These are phyloP conservation scores for Lathamus discolor DNA, from an alignment of 2,113 vertebrate species.

Conservation along the genomic window DNA sequence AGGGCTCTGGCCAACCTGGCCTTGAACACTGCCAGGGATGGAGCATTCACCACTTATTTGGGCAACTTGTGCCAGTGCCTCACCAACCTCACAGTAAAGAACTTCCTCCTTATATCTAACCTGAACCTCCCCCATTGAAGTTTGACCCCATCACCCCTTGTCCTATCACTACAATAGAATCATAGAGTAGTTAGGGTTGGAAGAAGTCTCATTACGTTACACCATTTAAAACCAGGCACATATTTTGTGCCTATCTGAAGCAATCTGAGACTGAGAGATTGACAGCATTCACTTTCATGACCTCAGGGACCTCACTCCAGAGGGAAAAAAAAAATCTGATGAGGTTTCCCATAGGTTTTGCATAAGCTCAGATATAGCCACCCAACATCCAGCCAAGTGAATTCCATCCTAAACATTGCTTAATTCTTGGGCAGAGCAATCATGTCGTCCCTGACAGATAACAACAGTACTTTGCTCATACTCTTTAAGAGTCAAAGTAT, in stretches of 20 bases:
- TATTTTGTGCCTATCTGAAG: background rate
- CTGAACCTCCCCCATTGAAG: background rate
- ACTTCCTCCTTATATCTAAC: background rate
- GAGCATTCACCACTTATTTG: background rate
- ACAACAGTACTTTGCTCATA: background rate
- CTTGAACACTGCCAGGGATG: background rate
- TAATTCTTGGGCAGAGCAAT: background rate
- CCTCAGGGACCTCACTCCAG: background rate
- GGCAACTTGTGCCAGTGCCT: background rate
- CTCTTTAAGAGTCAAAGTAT: conserved; percentile 22
- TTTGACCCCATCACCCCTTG: background rate
- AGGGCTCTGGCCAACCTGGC: background rate
- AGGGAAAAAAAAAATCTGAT: background rate
- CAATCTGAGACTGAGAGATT: background rate
- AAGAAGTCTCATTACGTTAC: accelerated
- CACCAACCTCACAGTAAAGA: background rate
- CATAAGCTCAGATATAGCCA: background rate
- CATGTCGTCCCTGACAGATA: background rate
- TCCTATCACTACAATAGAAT: background rate
- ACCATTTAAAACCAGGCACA: background rate
- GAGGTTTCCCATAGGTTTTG: background rate
- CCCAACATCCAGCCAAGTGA: background rate
- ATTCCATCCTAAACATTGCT: background rate
- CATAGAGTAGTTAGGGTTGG: background rate
- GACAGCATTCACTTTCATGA: background rate